A percentile compares a stretch with the other conserved stretches of the same genome.
Conservation (phyloP, 2,888 invertebrate species). For the Lasioglossum malachurum region DNA sequence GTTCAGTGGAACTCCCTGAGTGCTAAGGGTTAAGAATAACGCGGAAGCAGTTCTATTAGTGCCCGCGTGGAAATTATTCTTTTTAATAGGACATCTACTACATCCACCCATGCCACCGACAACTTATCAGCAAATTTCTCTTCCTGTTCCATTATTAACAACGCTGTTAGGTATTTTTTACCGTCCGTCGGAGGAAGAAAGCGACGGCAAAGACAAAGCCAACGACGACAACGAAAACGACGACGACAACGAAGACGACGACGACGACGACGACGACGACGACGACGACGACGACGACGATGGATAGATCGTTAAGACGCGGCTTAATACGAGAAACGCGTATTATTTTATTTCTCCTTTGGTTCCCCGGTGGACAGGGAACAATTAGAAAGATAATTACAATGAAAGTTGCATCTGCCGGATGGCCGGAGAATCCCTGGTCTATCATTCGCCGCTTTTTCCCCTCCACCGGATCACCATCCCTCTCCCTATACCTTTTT, state of each 20-base stretch:
- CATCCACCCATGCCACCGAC: neutral
- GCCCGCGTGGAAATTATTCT: neutral
- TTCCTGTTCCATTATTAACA: neutral
- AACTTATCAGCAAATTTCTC: neutral
- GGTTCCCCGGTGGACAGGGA: slow-evolving; percentile 32
- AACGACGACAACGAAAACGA: neutral
- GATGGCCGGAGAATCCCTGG: slow-evolving; percentile 19
- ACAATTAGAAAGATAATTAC: slow-evolving; percentile 70
- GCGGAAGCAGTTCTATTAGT: neutral
- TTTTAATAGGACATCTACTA: neutral
- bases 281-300: neutral
- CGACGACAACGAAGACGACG: neutral
- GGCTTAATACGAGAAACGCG: slow-evolving; percentile 15
- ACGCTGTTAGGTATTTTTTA: neutral
- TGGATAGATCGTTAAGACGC: slow-evolving; percentile 22
- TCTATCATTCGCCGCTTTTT: slow-evolving; percentile 39
- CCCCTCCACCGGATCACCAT: neutral
- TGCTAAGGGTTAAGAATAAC: neutral
- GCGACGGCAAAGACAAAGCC: neutral
- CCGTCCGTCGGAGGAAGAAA: neutral
- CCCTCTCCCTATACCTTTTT: slow-evolving; percentile 22
- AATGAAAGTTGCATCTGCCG: slow-evolving; percentile 58
- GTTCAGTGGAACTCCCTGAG: no score
- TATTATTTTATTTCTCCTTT: slow-evolving; percentile 31
- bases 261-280: neutral